These are phyloP conservation scores for Setipinna tenuifilis DNA, from an alignment of 2,797 vertebrate species.

Conservation along the genomic window DNA sequence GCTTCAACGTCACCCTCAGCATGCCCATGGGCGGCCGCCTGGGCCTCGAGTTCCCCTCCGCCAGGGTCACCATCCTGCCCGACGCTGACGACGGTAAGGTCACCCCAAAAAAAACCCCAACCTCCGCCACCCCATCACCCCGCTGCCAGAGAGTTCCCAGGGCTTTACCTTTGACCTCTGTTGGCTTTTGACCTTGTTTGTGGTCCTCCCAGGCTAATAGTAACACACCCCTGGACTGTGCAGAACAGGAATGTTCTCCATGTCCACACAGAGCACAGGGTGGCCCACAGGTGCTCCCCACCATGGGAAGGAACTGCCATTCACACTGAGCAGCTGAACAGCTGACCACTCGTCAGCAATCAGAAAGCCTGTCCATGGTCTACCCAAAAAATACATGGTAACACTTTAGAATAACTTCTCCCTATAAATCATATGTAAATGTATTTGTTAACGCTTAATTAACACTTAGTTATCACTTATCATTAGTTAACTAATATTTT, in stretches of 20 bases:
- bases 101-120: no score
- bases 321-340: not conserved
- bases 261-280: not conserved
- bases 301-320: not conserved
- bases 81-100: conserved; percentile 89
- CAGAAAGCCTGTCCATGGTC: no score
- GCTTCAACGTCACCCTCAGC: conserved; percentile 88
- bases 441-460: no score
- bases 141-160: not conserved
- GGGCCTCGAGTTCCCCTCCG: conserved; percentile 77
- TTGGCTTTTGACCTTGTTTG: not conserved
- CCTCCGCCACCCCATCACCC: no score
- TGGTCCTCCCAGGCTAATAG: not conserved
- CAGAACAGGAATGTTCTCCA: not conserved
- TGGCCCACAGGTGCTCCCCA: not conserved
- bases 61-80: conserved; percentile 82
- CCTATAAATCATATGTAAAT: no score
- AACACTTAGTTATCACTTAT: no score
- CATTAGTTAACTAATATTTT: no score
- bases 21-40: conserved; percentile 92
- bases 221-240: not conserved
- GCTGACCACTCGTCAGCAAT: no score
- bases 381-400: no score
- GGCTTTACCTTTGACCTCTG: conserved; percentile 5
- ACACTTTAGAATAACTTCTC: no score